Evolutionary conservation across 1,140 invertebrate genomes (phyloP).

Genomic region (Drosophila sechellia): DNA sequence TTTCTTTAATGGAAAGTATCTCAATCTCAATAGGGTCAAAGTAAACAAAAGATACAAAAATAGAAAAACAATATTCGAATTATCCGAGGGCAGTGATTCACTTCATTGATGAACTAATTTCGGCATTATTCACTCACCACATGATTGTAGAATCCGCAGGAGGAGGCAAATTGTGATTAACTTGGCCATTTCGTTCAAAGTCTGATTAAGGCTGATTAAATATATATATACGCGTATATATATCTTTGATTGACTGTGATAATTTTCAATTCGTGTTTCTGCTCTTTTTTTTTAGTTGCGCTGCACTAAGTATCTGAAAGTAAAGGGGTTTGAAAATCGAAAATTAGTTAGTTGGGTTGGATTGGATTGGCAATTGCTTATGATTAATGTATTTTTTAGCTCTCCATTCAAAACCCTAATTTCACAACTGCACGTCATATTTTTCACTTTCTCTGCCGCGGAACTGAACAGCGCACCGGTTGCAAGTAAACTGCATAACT

Average conservation of each 20-base stretch:
- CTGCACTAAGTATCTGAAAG: constrained; percentile 29
- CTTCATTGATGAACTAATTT: constrained; percentile 24
- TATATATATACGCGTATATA: constrained; percentile 17
- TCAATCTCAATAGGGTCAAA: constrained; percentile 14
- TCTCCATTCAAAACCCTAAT: not conserved
- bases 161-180: not conserved
- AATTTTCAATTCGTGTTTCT: not conserved
- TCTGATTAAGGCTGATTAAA: too few species aligned
- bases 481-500: not conserved
- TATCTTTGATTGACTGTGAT: constrained; percentile 8
- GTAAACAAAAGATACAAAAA: constrained; percentile 5
- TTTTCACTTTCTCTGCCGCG: not conserved
- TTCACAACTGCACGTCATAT: not conserved
- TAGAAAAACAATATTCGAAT: constrained; percentile 9
- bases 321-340: not conserved
- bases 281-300: not conserved
- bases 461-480: not conserved
- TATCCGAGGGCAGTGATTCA: constrained; percentile 16
- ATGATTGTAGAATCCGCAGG: not conserved
- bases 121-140: constrained; percentile 30
- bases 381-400: not conserved
- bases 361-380: not conserved
- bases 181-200: constrained; percentile 14
- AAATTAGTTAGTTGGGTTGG: not conserved
- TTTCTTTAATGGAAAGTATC: constrained; percentile 16